Evolutionary conservation across 1,140 invertebrate species (phyloP).

Genomic region (Phocides pigmalion): DNA sequence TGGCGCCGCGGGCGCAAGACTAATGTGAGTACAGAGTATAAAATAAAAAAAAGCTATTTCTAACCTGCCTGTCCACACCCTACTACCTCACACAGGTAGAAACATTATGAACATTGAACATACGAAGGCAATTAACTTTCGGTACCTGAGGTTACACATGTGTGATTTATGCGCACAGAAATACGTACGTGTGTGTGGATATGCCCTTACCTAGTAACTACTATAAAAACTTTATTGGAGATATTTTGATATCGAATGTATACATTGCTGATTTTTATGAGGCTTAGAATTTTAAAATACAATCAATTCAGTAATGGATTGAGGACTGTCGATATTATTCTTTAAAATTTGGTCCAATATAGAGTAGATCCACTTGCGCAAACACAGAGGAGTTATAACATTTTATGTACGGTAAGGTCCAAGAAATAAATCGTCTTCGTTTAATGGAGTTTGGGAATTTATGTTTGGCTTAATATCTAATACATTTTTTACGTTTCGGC

Average conservation of each 20-base stretch:
- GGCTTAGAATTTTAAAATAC: not conserved
- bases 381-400: slow-evolving; percentile 55
- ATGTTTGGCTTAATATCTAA: slow-evolving; percentile 59
- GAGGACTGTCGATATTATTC: slow-evolving; percentile 4
- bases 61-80: slow-evolving; percentile 50
- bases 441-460: slow-evolving; percentile 75
- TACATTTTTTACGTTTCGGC: slow-evolving; percentile 54
- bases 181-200: slow-evolving; percentile 32
- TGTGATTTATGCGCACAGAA: slow-evolving; percentile 40
- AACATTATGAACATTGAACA: slow-evolving; percentile 72
- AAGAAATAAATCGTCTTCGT: slow-evolving; percentile 71
- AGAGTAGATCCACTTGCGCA: slow-evolving; percentile 61
- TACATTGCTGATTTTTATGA: slow-evolving; percentile 32
- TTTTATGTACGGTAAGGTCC: slow-evolving; percentile 48
- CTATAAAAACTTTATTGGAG: not conserved
- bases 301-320: slow-evolving; percentile 36
- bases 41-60: slow-evolving; percentile 22
- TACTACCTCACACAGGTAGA: slow-evolving; percentile 58
- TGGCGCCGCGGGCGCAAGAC: slow-evolving; percentile 17
- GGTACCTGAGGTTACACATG: slow-evolving; percentile 47
- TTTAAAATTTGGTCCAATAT: slow-evolving; percentile 8
- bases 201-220: not conserved
- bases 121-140: slow-evolving; percentile 77
- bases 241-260: not conserved
- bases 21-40: slow-evolving; percentile 27